phyloP scores from a whole-genome alignment of 2,888 invertebrate genomes.

The Antheraea yamamai region DNA sequence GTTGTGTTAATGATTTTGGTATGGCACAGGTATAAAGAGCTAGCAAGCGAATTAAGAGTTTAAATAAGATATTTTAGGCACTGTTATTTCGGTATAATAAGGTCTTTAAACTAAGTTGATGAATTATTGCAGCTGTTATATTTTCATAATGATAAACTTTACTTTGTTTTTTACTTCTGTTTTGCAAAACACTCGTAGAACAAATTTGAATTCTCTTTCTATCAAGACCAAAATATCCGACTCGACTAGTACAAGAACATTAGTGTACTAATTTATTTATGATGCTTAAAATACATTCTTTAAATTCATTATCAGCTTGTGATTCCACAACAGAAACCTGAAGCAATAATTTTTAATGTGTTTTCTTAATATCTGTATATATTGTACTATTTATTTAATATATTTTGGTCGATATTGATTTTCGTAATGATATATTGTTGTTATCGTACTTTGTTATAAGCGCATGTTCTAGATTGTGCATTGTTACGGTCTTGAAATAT shows the following conservation, averaged over 20 bases:
- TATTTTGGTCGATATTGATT: constrained; percentile 35
- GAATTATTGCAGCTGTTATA: neutral
- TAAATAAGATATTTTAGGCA: neutral
- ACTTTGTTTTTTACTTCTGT: neutral
- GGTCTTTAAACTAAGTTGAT: neutral
- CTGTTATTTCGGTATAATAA: neutral
- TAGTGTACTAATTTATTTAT: neutral
- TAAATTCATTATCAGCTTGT: neutral
- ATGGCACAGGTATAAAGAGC: neutral
- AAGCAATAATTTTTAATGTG: constrained; percentile 50
- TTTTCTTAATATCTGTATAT: constrained; percentile 71
- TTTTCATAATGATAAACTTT: neutral
- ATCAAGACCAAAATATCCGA: no score
- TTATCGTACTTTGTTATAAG: constrained; percentile 64
- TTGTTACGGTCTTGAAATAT: constrained; percentile 36
- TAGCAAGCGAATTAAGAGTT: neutral
- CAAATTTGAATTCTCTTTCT: no score
- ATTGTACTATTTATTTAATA: constrained; percentile 63
- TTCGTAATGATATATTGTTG: constrained; percentile 49
- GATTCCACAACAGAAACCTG: neutral
- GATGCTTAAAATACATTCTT: neutral
- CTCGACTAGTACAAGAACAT: no score
- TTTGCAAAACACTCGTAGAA: no score
- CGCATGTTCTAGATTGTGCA: constrained; percentile 72
- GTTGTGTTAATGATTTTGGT: neutral